Conservation (phyloP, 2,888 invertebrate species). For the Calliopum simillimum region DNA sequence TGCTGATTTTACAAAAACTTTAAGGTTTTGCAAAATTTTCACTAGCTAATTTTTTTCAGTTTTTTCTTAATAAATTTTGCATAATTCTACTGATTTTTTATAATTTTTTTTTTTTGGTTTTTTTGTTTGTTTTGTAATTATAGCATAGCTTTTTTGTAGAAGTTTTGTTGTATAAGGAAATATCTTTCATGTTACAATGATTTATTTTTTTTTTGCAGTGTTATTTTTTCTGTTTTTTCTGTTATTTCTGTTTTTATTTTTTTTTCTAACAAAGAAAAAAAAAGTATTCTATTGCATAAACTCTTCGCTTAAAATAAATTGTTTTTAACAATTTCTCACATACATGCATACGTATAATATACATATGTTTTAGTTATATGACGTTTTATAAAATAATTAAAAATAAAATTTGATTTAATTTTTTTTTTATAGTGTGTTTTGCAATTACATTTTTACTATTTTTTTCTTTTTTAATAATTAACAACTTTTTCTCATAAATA, state of each 20-base stretch:
- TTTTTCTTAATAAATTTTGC: not conserved
- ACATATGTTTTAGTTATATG: slow-evolving; percentile 37
- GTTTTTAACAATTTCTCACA: too few relatives aligned
- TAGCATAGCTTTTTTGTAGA: not conserved
- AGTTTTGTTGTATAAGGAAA: not conserved
- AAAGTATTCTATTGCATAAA: not conserved
- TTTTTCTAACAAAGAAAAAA: slow-evolving; percentile 2
- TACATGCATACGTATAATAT: too few relatives aligned
- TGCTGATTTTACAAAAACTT: not conserved
- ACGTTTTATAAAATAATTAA: too few relatives aligned
- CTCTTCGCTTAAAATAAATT: too few relatives aligned
- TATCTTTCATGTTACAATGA: not conserved
- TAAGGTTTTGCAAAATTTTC: not conserved
- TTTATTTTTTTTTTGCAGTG: slow-evolving; percentile 21
- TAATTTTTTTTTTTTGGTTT: not conserved
- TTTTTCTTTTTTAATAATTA: too few relatives aligned
- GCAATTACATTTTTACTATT: too few relatives aligned
- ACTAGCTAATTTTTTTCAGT: slow-evolving; percentile 5
- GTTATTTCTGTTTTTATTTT: not conserved
- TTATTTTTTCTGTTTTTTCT: slow-evolving; percentile 14
- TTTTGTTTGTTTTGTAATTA: not conserved
- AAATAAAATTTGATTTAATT: too few relatives aligned
- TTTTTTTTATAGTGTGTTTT: too few relatives aligned
- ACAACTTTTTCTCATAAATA: too few relatives aligned
- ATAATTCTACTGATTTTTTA: not conserved